Evolutionary conservation across 2,888 invertebrate species (phyloP), one percentile per base, ranked within the genome.

Genomic region (Petrolisthes manimaculis): DNA sequence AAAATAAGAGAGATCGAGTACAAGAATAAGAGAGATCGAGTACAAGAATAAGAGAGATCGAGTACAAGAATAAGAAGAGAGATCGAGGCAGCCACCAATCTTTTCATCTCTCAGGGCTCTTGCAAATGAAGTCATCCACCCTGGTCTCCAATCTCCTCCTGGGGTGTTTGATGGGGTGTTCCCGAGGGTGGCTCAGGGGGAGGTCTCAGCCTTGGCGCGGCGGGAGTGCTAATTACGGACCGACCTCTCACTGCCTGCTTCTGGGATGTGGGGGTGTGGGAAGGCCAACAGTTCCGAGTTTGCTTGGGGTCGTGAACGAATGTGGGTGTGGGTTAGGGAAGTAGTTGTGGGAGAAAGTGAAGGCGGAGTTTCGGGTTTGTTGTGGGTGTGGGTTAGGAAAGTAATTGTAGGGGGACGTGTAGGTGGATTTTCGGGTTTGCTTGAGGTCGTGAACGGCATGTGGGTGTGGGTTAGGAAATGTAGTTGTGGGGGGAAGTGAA

Each of bases 181-280:
- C 86, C 86, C 37, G 86, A 37, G 78, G 82, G 82, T 67, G 67
- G n/a, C 86, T 61, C 86, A 61, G 86, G 61, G 78, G 86, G 86
- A 86, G 86, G 86, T 56, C 82, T 55, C 69, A 67, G 86, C 21
- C 78, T 55, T 69, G 61, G 67, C 86, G 51, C 83, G 86, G 82
- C 69, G 78, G 86, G 82, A 77, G 82, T 86, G 83, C 77, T 86
- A 83, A 86, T 86, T 86, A 83, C 77, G 86, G 77, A 51, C 83
- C 61, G 6, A 86, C 77, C 86, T 83, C 77, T 83, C 55, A 54
- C 12, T 53, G 53, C 77, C 83, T 78, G 18, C 78, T 83, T 82
- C 74, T 82, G 69, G 82, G 67, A 21, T 24, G 37, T 21, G 51
- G 18, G 37, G 85, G 21, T n/a, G 84, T 21, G 53, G 78, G 61